Evolutionary conservation across 1,140 invertebrate genomes (phyloP).

Genomic region (Orussus abietinus): DNA sequence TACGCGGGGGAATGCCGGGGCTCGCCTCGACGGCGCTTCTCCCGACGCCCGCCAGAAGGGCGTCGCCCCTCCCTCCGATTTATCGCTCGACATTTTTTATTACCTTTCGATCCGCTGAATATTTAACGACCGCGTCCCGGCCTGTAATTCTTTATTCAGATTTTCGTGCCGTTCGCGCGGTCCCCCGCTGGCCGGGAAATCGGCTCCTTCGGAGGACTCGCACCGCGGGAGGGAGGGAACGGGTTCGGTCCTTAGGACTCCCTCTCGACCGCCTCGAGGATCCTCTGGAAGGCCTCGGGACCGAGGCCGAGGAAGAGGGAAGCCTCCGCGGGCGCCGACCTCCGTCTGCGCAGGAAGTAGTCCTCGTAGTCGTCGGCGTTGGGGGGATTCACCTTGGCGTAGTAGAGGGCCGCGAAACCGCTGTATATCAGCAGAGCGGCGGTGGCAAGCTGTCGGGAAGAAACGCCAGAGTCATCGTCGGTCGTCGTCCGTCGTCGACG

Average conservation of each 20-base stretch:
- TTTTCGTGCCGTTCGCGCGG: too few relatives aligned
- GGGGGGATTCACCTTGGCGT: conserved; percentile 77
- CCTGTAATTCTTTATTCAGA: background rate
- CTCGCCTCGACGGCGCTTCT: conserved; percentile 5
- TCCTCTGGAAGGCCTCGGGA: conserved; percentile 42
- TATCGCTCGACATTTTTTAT: conserved; percentile 45
- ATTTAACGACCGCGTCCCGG: conserved; percentile 25
- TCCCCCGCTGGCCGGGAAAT: too few relatives aligned
- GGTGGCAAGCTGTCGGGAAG: conserved; percentile 63
- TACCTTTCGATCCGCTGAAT: conserved; percentile 39
- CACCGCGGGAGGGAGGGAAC: too few relatives aligned
- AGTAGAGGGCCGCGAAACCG: conserved; percentile 77
- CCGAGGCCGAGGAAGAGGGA: conserved; percentile 33
- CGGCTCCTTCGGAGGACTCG: too few relatives aligned
- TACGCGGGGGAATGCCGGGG: conserved; percentile 32
- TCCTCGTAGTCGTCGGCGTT: conserved; percentile 68
- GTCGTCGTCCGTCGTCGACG: too few relatives aligned
- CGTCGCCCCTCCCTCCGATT: conserved; percentile 27
- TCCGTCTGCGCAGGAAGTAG: conserved; percentile 48
- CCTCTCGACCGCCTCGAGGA: conserved; percentile 42
- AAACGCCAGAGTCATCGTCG: too few relatives aligned
- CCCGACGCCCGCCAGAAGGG: conserved; percentile 1
- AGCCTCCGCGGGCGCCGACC: conserved; percentile 15
- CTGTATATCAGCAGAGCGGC: conserved; percentile 75
- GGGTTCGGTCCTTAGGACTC: too few relatives aligned